These are phyloP conservation scores for Anastatus disparis DNA, from an alignment of 1,140 invertebrate species.

Conservation along the genomic window DNA sequence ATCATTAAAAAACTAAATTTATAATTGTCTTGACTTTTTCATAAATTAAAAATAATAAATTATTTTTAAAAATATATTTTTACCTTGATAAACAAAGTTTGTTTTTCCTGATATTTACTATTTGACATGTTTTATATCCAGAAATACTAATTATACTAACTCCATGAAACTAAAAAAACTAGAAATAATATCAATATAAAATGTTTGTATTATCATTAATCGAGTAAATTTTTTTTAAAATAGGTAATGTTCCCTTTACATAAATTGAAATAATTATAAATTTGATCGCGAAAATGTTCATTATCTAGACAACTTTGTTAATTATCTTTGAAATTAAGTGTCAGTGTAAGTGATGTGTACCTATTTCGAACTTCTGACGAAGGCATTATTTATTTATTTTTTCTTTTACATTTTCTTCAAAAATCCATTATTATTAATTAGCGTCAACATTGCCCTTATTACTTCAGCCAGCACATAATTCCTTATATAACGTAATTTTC, in stretches of 20 bases:
- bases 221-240: not conserved
- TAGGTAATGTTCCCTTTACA: not conserved
- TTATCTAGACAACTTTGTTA: not conserved
- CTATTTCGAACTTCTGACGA: not conserved
- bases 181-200: not conserved
- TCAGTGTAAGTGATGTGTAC: not conserved
- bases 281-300: not conserved
- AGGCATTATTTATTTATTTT: too few relatives aligned
- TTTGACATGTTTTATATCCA: not conserved
- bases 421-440: not conserved
- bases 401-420: too few relatives aligned
- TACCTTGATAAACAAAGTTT: too few relatives aligned
- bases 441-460: slow-evolving; percentile 37
- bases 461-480: slow-evolving; percentile 49
- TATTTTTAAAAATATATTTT: too few relatives aligned
- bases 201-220: not conserved
- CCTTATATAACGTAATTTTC: slow-evolving; percentile 43
- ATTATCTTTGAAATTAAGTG: not conserved
- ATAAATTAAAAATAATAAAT: too few relatives aligned
- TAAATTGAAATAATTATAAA: not conserved
- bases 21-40: too few relatives aligned
- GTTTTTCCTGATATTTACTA: not conserved
- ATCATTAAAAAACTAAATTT: too few relatives aligned
- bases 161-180: not conserved
- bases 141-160: too few relatives aligned